These are phyloP conservation scores for Drosophila equinoxialis DNA, from an alignment of 1,140 invertebrate species.

Conservation along the genomic window DNA sequence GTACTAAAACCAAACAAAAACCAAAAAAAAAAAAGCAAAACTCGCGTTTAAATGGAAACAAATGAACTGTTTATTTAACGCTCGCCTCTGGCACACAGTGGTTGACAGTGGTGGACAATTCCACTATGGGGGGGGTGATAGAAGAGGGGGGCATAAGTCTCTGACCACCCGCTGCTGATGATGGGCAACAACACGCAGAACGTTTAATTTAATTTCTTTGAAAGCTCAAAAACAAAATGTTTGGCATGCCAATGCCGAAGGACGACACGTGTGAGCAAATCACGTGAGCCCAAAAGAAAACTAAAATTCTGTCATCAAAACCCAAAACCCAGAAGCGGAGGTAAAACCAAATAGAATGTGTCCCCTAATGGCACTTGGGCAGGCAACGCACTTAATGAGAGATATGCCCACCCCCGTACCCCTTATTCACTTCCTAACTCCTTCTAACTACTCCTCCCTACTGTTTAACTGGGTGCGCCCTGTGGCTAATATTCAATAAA, in stretches of 20 bases:
- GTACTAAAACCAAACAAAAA: slow-evolving; percentile 16
- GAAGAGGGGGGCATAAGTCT: not conserved
- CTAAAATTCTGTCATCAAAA: slow-evolving; percentile 70
- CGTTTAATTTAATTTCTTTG: slow-evolving; percentile 82
- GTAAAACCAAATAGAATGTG: slow-evolving; percentile 35
- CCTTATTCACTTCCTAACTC: not conserved
- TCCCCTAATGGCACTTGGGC: slow-evolving; percentile 67
- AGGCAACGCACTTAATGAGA: slow-evolving; percentile 77
- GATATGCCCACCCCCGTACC: not conserved
- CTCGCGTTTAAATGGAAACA: slow-evolving; percentile 77
- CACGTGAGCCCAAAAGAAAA: slow-evolving; percentile 54
- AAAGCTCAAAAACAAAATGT: slow-evolving; percentile 79
- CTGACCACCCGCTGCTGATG: slow-evolving; percentile 28
- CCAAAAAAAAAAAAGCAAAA: slow-evolving; percentile 45
- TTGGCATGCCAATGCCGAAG: slow-evolving; percentile 54
- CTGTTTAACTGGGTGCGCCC: slow-evolving; percentile 44
- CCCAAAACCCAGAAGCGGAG: slow-evolving; percentile 13
- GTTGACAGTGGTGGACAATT: slow-evolving; percentile 20
- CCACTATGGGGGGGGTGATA: slow-evolving; percentile 2
- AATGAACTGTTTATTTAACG: slow-evolving; percentile 82
- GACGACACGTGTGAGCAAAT: slow-evolving; percentile 73
- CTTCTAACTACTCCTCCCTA: not conserved
- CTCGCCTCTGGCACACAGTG: slow-evolving; percentile 43
- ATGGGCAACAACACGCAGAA: slow-evolving; percentile 68
- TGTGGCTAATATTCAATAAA: slow-evolving; percentile 77